These are phyloP conservation scores for Tribolium castaneum DNA, from an alignment of 1,140 invertebrate species.

Conservation along the genomic window DNA sequence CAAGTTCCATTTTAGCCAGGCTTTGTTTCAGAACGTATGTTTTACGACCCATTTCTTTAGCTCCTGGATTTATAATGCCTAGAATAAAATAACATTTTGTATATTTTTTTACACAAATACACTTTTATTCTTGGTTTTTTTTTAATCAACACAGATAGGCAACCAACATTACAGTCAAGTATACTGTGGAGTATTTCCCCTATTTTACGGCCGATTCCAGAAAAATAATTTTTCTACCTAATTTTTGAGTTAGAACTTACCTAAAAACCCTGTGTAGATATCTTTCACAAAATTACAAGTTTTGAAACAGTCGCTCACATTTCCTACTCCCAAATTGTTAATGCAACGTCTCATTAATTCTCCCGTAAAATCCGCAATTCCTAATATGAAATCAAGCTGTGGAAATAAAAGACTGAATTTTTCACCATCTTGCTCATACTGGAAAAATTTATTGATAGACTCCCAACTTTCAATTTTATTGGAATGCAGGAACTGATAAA, in stretches of 20 bases:
- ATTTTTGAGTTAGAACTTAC: slow-evolving; percentile 58
- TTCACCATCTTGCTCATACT: slow-evolving; percentile 56
- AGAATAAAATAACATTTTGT: neutral
- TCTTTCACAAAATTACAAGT: slow-evolving; percentile 78
- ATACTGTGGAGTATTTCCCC: no score
- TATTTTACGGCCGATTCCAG: no score
- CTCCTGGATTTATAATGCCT: slow-evolving; percentile 67
- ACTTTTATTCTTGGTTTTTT: no score
- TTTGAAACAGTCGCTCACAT: slow-evolving; percentile 79
- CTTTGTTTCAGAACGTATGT: slow-evolving; percentile 76
- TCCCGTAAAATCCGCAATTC: slow-evolving; percentile 88
- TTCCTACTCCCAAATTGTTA: slow-evolving; percentile 81
- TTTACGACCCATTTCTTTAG: slow-evolving; percentile 79
- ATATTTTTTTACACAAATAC: no score
- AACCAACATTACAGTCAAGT: no score
- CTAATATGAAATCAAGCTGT: slow-evolving; percentile 82
- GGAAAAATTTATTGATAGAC: slow-evolving; percentile 65
- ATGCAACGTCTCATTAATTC: slow-evolving; percentile 92
- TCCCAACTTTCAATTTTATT: slow-evolving; percentile 64
- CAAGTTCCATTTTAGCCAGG: slow-evolving; percentile 84
- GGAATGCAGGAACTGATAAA: slow-evolving; percentile 74
- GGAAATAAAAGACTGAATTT: slow-evolving; percentile 64
- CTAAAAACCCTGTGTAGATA: slow-evolving; percentile 79
- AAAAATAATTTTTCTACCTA: neutral
- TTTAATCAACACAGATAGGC: no score